Conservation (phyloP, 1,140 invertebrate genomes). For the Drosophila aff. region DNA sequence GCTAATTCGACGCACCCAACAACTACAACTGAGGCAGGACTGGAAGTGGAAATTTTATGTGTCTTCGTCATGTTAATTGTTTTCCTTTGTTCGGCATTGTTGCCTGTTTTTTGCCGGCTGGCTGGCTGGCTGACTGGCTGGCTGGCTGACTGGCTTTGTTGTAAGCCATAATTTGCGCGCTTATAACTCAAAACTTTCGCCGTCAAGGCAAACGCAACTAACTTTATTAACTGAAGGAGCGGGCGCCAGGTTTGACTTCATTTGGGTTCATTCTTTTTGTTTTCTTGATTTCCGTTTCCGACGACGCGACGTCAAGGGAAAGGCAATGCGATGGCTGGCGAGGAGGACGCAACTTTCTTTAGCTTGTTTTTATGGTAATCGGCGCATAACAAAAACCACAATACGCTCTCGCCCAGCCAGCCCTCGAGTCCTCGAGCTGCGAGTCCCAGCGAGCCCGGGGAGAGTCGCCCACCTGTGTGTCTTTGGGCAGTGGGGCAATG, state of each 20-base stretch:
- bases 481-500: not conserved
- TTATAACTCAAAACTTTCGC: constrained; percentile 74
- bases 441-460: not conserved
- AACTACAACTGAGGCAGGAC: constrained; percentile 8
- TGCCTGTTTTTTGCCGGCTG: constrained; percentile 29
- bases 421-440: constrained; percentile 17
- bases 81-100: constrained; percentile 60
- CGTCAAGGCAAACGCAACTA: constrained; percentile 70
- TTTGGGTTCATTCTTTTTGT: constrained; percentile 79
- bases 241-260: constrained; percentile 65
- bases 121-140: constrained; percentile 27
- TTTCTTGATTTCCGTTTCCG: constrained; percentile 81
- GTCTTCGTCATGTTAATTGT: constrained; percentile 83
- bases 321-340: not conserved
- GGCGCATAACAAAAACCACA: constrained; percentile 57
- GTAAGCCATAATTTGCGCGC: constrained; percentile 79
- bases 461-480: constrained; percentile 58
- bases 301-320: constrained; percentile 15
- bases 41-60: constrained; percentile 71
- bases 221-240: constrained; percentile 75
- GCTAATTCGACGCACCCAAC: constrained; percentile 60
- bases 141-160: constrained; percentile 51
- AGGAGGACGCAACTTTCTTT: constrained; percentile 62
- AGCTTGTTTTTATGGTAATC: constrained; percentile 77
- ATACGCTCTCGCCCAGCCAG: constrained; percentile 40